Base-by-base conservation (phyloP, 2,888 invertebrate species). In the Margaritifera margaritifera region DNA sequence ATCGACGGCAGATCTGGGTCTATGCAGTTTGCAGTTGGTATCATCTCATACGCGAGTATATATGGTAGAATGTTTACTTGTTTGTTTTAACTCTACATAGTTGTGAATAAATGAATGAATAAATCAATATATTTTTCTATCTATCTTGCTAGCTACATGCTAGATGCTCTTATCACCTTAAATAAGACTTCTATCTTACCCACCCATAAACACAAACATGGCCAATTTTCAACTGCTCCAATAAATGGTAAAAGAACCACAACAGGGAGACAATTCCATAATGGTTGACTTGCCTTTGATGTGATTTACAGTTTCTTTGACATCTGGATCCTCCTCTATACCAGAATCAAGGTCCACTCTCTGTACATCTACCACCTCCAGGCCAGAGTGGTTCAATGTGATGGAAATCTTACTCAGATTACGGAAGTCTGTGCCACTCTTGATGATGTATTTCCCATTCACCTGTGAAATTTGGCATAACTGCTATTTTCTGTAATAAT, bases 381-480 rank as follows among this genome's bases (percentile, higher is more conserved):
- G 88, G 8, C 66, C 78, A 50, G 91, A 91, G 1, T 70, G 89
- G 56, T 92, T 91, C 81, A 94, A 94, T 71, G 92, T 92, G 52
- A 96, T 90, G 0, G 93, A 93, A 58, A 96, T 93, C 87, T 94
- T 94, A 62, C 95, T 95, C 89, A 96, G 94, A 87, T 96, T 94
- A 25, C 95, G 92, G 90, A 97, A 97, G 89, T 97, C 97, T 4
- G 96, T 96, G 24, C 97, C 97, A 82, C 96, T 96, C 89, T 97
- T 97, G 0, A 97, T 92, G 69, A 97, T 92, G 86, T 94, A 93
- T 82, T 93, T 95, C 64, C 93, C 94, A 90, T 96, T 95, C 24
- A 96, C 91, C 93, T 94, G 88, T 1, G 75, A 78, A 62, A 51
- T 42, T 42, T 42, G 42, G 42, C 15, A 42, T 11, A 56, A 56